Percentiles rank a stretch among this genome's conserved stretches.
These are phyloP conservation scores for Umimayanthus kanabou DNA, from an alignment of 92 coral and sea anemone species.

Conservation along the genomic window DNA sequence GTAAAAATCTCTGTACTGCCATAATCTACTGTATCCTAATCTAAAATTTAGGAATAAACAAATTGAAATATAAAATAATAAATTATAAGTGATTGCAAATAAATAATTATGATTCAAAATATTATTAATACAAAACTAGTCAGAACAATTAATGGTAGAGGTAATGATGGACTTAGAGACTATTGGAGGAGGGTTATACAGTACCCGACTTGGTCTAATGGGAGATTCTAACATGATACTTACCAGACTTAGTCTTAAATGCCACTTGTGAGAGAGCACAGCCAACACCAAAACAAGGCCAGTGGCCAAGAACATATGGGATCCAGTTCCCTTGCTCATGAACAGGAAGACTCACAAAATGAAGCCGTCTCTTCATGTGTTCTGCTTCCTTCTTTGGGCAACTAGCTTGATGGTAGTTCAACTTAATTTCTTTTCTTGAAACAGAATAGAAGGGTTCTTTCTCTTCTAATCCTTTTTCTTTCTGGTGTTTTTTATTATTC, in stretches of 20 bases:
- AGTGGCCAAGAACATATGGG: conserved; percentile 87
- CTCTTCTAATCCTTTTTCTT: conserved; percentile 35
- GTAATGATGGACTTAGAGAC: too few relatives aligned
- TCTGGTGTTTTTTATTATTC: neutral
- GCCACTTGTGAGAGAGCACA: conserved; percentile 94
- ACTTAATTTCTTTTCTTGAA: conserved; percentile 28
- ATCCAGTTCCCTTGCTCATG: conserved; percentile 93
- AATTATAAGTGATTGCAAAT: too few relatives aligned
- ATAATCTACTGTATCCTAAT: too few relatives aligned
- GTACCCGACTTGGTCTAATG: too few relatives aligned
- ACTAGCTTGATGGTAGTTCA: neutral
- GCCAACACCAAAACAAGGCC: conserved; percentile 98
- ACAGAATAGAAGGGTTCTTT: conserved; percentile 53
- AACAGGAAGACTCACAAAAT: conserved; percentile 80
- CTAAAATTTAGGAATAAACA: too few relatives aligned
- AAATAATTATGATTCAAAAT: too few relatives aligned
- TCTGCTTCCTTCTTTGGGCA: conserved; percentile 51
- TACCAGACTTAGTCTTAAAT: conserved; percentile 79
- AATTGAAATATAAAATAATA: too few relatives aligned
- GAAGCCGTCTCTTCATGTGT: conserved; percentile 81
- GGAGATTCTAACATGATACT: neutral
- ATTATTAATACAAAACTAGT: too few relatives aligned
- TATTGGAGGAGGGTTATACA: too few relatives aligned
- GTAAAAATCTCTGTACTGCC: too few relatives aligned
- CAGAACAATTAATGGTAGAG: too few relatives aligned